These are phyloP conservation scores for Haemorhous mexicanus DNA, from an alignment of 2,113 vertebrate genomes.

Conservation along the genomic window DNA sequence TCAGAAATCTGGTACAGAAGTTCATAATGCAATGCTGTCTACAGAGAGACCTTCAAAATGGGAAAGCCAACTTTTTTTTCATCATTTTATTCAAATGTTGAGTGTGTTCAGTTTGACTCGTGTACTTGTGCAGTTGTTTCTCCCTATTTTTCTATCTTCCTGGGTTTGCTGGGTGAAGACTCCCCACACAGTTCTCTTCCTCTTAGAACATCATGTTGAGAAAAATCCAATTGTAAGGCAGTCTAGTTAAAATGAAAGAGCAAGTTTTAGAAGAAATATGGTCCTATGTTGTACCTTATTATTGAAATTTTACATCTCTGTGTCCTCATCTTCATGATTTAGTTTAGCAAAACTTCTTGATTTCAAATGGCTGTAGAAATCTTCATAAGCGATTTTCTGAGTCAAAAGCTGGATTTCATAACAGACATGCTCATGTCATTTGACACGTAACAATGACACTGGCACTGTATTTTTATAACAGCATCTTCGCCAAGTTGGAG, in stretches of 20 bases:
- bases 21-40: not conserved
- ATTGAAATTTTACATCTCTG: not conserved
- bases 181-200: not conserved
- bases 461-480: constrained; percentile 50
- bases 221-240: not conserved
- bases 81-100: not conserved
- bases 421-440: rapidly evolving
- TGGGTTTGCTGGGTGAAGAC: not conserved
- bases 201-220: not conserved
- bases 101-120: not conserved
- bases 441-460: not conserved
- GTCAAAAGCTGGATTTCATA: not conserved
- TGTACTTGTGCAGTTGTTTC: not conserved
- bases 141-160: not conserved
- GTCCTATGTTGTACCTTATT: not conserved
- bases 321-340: not conserved
- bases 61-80: not conserved
- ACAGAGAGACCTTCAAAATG: not conserved
- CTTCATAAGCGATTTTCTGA: not conserved
- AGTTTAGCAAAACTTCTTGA: not conserved
- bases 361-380: not conserved
- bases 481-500: constrained; percentile 95
- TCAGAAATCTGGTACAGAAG: not conserved
- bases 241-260: not conserved
- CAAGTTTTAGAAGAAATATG: not conserved